Base-by-base conservation (phyloP, 2,797 vertebrate species). In the Vultur gryphus region DNA sequence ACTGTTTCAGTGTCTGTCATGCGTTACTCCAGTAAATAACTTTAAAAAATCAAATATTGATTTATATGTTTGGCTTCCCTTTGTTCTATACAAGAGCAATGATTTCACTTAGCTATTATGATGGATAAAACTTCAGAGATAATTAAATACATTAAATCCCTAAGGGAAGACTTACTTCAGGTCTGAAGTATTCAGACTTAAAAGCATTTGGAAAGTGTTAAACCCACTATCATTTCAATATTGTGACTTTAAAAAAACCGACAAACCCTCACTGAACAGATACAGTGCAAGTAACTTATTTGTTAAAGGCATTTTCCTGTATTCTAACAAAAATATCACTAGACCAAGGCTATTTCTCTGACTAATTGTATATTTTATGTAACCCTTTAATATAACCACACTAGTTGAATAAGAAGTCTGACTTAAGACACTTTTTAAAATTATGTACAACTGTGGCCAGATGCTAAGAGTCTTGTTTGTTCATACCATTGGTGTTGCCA, bases 61-160 rank as follows among this genome's bases (percentile, higher is more conserved):
- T 97, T 97, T 97, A 95, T 95, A 95, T 67, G 39, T 96, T 97
- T 96, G 89, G 44, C 87, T 95, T 81, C 86, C 81, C 92, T 97
- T 97, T 96, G 83, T 94, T 96, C 93, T 92, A 6, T 82, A 71
- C 78, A 89, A 84, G 44, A 96, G 90, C 85, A 91, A 88, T 96
- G 94, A 97, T 97, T 97, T 97, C 87, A 96, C 94, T 96, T 93
- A 92, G 93, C 96, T 97, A 96, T 96, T 96, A 97, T 93, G 94
- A 94, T 92, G 94, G 90, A 94, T 96, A 97, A 95, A 94, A 96
- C 96, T 97, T 97, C 93, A 96, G 95, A 97, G 96, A 96, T 96
- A 97, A 97, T 97, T 96, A 97, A 97, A 97, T 95, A 87, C 89
- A 91, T 84, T 89, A 79, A 93, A 87, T 97, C 96, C 97, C 96